Evolutionary conservation across 1,140 invertebrate species (phyloP), one percentile per base, ranked within the genome.

Genomic region (Eubasilissa regina): DNA sequence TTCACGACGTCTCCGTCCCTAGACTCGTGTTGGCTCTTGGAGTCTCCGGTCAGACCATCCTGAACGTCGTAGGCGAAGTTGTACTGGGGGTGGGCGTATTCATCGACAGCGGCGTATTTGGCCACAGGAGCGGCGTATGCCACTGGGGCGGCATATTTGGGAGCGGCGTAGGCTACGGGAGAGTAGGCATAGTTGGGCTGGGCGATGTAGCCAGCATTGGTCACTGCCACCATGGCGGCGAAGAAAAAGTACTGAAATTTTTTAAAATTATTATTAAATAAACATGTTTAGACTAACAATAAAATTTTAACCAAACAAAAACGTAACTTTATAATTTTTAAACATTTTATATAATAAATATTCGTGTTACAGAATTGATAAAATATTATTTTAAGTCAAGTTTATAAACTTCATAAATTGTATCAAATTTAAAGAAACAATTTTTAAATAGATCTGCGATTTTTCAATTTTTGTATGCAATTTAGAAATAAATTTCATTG

Each of bases 41-140:
- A 88, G 83, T 92, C 91, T 13, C 92, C 91, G 58, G 89, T 93
- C 82, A 90, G 89, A 35, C 89, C 86, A 75, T 92, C 91, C 83
- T 91, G 87, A 25, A 92, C 87, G 72, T 91, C 88, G 84, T 92
- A 92, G 47, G 89, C 89, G 84, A 89, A 91, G 64, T 87, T 87
- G 84, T 91, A 91, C 84, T 91, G 90, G 19, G 90, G 90, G 77
- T 90, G 86, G 4, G 89, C 90, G 81, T 90, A 91, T 45, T 89
- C 88, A n/a, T 48, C 80, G 60, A 73, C 66, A 17, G 55, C 55
- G 21, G 58, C 75, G 60, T 53, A 53, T 12, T 68, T 70, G 51
- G 76, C 76, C n/a, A 78, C 76, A 15, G 47, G 62, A 25, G 76
- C 48, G 43, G 58, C 73, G 21, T 84, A 82, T 51, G 80, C 77